Evolutionary conservation across 2,113 vertebrate species (phyloP), one percentile per base, ranked within the genome.

Genomic region (Phylloscopus trochilus): DNA sequence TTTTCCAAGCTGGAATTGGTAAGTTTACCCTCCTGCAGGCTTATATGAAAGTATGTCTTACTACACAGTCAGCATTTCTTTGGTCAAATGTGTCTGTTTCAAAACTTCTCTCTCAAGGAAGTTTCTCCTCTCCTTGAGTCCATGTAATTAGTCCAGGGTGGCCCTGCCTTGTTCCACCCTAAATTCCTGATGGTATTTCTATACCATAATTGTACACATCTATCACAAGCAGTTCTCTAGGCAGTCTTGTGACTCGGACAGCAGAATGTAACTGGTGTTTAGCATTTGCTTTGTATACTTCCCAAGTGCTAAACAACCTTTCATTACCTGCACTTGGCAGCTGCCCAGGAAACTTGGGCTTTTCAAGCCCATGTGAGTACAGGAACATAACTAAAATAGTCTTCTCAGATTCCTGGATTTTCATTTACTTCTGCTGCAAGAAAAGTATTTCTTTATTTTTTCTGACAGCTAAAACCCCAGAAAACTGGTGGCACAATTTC

Each of bases 101-200:
- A 33, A 27, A 85, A 51, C 68, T 30, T 80, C 35, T 84, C 78
- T 68, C 88, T 86, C 75, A 92, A 69, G 83, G 69, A 92, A 91
- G 68, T 74, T 89, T 75, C 30, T 77, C 28, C 26, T 92, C 75
- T 90, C 41, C 59, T 46, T 46, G 37, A 88, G 15, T 86, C 59
- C 59, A 19, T 24, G 37, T 83, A 67, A 89, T 92, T 77, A 68
- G 62, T 55, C 16, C 11, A 49, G 41, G 51, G 44, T 82, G 35
- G 86, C 59, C 60, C 81, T 92, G 46, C 87, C 90, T 94, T 35
- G 70, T 92, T 79, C 59, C 89, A 74, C 86, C 92, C 83, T 85
- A n/a, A 86, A 96, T 89, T 93, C 94, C 93, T 92, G 31, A 56
- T 67, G 89, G 67, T 63, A 60, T 92, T 93, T 74, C 55, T 60